Evolutionary conservation across 1,140 invertebrate genomes (phyloP), one percentile per base, ranked within the genome.

Genomic region (Hirudo medicinalis): DNA sequence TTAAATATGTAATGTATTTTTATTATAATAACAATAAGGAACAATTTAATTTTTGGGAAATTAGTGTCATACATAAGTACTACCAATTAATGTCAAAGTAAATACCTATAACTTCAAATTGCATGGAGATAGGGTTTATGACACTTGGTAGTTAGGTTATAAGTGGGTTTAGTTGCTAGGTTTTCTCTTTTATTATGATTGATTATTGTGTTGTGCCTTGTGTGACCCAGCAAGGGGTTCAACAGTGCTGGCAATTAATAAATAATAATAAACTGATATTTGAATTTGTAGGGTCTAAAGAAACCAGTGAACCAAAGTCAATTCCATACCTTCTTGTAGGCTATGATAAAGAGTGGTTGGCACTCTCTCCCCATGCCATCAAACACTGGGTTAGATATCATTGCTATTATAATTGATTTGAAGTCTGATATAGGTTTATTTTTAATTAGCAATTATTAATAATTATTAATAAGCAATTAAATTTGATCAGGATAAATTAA

Each of bases 281-380:
- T 22, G 1, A 63, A 63, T 63, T 63, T 75, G 17, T 60, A 80
- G 79, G 80, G 69, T 92, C 92, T 27, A 91, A 94, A 78, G 93
- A 97, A 79, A 88, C 92, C 67, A 94, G 92, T 82, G 93, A 96
- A 78, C 94, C 94, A 15, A 93, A 97, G 82, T 94, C 94, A 0
- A 94, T 98, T 76, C 94, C 94, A 11, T 76, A 77, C n/a, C 83
- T 97, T 27, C 86, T 96, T 67, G 91, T 95, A 54, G 93, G 93
- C 2, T 89, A 92, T 82, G 94, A 97, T 76, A 89, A 91, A 77
- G 94, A 98, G 81, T 96, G 92, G 91, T 81, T 97, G 3, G 89
- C 91, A 2, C 82, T 97, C 29, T 91, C 92, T 17, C 94, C 94
- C 0, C 91, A 93, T 79, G 90, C 92, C 22, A 84, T 98, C 29